These are phyloP conservation scores for Alectoris magna DNA, from an alignment of 2,797 vertebrate genomes.

Conservation along the genomic window DNA sequence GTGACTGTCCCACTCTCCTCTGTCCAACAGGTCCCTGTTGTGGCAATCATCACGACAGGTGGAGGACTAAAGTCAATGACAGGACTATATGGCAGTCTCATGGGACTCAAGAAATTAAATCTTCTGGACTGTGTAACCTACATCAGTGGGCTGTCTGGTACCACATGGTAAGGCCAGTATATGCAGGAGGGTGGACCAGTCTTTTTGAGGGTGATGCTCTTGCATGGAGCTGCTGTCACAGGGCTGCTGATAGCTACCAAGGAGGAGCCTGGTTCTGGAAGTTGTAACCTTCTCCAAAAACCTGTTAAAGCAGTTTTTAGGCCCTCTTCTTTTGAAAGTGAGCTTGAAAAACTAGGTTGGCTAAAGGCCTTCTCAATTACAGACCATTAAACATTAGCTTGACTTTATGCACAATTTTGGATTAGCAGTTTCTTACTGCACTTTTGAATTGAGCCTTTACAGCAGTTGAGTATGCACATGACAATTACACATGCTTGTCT, in stretches of 20 bases:
- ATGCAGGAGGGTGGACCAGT: not conserved
- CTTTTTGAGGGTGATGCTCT: not conserved
- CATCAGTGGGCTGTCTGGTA: constrained; percentile 87
- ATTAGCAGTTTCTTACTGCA: not conserved
- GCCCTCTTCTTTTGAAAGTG: not conserved
- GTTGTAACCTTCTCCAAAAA: too few relatives aligned
- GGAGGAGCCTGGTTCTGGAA: too few relatives aligned
- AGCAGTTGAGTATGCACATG: not conserved
- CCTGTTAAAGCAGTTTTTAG: not conserved
- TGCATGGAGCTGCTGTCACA: not conserved
- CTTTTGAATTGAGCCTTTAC: not conserved
- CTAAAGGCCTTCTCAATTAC: not conserved
- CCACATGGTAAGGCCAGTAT: constrained; percentile 84
- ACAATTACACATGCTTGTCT: not conserved
- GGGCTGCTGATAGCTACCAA: not conserved
- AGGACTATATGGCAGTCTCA: constrained; percentile 81
- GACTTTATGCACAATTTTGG: not conserved
- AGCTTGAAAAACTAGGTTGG: not conserved
- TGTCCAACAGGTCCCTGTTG: constrained; percentile 80
- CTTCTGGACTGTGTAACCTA: constrained; percentile 85
- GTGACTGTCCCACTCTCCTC: not conserved
- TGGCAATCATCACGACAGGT: constrained; percentile 88
- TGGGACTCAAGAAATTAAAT: constrained; percentile 83
- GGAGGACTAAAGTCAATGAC: constrained; percentile 89
- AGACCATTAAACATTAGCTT: not conserved